Conservation (phyloP, 2,797 vertebrate species). For the Eospalax fontanierii region DNA sequence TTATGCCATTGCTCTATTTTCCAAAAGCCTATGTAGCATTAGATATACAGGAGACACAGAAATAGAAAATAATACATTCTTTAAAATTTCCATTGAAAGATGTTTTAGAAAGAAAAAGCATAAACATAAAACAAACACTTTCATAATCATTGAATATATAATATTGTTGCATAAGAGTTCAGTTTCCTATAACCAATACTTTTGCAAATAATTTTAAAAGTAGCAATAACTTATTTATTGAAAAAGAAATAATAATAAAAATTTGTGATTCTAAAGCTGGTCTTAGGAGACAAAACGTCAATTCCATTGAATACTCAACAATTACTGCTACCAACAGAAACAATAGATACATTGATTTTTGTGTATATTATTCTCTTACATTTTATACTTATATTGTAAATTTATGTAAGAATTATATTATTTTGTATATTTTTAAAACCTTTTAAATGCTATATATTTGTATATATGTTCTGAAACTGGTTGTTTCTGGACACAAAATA, state of each 20-base stretch:
- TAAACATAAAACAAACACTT: not conserved
- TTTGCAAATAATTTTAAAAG: constrained; percentile 13
- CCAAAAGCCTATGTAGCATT: not conserved
- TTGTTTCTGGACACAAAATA: not conserved
- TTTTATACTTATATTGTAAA: not conserved
- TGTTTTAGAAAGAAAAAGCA: not conserved
- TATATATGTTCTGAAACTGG: not conserved
- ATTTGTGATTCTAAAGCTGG: not conserved
- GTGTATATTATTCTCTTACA: not conserved
- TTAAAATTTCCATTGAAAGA: not conserved
- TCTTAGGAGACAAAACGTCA: not conserved
- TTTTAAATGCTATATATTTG: not conserved
- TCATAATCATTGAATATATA: not conserved
- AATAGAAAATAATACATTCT: not conserved
- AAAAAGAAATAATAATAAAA: constrained; percentile 29
- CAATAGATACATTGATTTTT: not conserved
- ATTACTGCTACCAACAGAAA: not conserved
- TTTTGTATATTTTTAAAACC: constrained; percentile 4
- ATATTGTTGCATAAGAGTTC: not conserved
- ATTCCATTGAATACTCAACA: not conserved
- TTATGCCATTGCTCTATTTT: not conserved
- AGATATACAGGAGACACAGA: not conserved
- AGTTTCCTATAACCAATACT: not conserved
- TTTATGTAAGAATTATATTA: not conserved
- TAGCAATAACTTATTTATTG: not conserved